Evolutionary conservation across 2,113 vertebrate genomes (phyloP).

Genomic region (Microcebus tavaratra): DNA sequence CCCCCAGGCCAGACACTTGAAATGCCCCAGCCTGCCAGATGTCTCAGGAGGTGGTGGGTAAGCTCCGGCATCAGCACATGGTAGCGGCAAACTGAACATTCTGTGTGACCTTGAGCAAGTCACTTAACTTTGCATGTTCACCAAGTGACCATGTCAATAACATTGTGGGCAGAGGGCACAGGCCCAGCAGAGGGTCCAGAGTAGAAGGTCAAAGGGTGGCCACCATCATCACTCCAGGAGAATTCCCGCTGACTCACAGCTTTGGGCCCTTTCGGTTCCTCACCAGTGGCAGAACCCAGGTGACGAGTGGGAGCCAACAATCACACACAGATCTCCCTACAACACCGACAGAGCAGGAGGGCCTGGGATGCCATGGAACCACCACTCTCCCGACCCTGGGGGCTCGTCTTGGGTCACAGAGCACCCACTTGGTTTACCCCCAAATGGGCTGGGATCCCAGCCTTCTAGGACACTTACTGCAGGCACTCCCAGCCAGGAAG

Average conservation of each 20-base stretch:
- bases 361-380: not conserved
- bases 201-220: not conserved
- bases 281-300: not conserved
- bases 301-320: not conserved
- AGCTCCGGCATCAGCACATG: no score
- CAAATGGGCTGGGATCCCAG: not conserved
- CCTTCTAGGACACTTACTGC: not conserved
- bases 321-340: not conserved
- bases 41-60: not conserved
- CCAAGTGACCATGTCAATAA: not conserved
- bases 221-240: not conserved
- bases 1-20: not conserved
- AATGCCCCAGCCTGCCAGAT: not conserved
- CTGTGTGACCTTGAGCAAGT: slow-evolving; percentile 61
- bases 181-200: not conserved
- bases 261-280: not conserved
- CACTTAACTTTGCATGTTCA: slow-evolving; percentile 42
- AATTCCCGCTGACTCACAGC: not conserved
- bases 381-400: not conserved
- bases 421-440: not conserved
- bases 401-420: not conserved
- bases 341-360: not conserved
- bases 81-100: not conserved
- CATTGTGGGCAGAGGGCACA: not conserved
- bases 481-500: not conserved